Base-by-base conservation (phyloP, 2,113 vertebrate species). In the Trinectes maculatus region DNA sequence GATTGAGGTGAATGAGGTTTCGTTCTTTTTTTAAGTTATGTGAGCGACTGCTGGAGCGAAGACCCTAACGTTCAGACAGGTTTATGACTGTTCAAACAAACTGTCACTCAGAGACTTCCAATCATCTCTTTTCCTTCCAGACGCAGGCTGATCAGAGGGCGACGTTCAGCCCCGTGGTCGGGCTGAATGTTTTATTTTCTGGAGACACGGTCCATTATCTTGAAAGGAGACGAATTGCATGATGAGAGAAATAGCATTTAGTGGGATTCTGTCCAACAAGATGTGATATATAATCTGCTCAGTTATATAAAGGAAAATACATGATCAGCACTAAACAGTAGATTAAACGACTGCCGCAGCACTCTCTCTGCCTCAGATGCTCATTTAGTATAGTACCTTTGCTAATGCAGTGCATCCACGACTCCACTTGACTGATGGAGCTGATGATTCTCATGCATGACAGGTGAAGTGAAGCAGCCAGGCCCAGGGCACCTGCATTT, bases 401-500 rank as follows among this genome's bases (percentile, higher is more conserved):
- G 58, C 67, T 72, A 76, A 83, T 80, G 72, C 62, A 53, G 24
- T 3, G 11, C 2, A 0, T 15, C 48, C 59, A 37, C 89, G 74
- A 65, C 77, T 87, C 73, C 29, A 1, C 18, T 24, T 85, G 71
- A 84, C 61, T 83, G 85, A 87, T 76, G 75, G 56, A 12, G 43
- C 40, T 54, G 60, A 53, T 43, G 64, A 68, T 42, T 71, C 63
- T 36, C 15, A 33, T 24, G 15, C 48, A 19, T 67, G 78, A 59
- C 71, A 70, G 80, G 59, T 61, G 61, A 51, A 26, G 44, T 28
- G 31, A 53, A 56, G 47, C 61, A 67, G 76, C 49, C 36, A 31
- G 61, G 48, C 71, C 60, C 31, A 19, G 1, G 71, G 57, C 48
- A 47, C 36, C 48, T 26, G 44, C 58, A n/a, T n/a, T n/a, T n/a